Percentiles rank a stretch among this genome's conserved stretches.
phyloP scores from a whole-genome alignment of 2,888 invertebrate genomes.

The Volucella zonaria region DNA sequence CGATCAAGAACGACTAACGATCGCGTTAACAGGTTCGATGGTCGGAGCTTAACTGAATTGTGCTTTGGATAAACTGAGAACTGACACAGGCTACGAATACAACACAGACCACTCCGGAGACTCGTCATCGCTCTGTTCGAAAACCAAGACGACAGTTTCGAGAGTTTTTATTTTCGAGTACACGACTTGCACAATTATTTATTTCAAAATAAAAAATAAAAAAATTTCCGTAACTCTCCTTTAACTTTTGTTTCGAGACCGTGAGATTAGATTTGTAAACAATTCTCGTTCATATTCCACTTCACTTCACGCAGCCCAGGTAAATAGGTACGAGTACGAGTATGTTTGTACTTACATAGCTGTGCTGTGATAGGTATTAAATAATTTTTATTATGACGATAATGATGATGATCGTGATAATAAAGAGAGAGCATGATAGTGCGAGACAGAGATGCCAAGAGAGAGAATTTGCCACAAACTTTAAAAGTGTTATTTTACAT shows the following conservation, averaged over 20 bases:
- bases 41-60: constrained; percentile 78
- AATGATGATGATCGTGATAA: no score
- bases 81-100: constrained; percentile 50
- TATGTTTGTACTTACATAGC: no score
- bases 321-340: background rate
- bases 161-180: constrained; percentile 21
- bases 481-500: no score
- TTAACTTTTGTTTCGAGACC: constrained; percentile 7
- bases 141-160: constrained; percentile 14
- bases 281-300: constrained; percentile 5
- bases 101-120: no score
- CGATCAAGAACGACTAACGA: constrained; percentile 68
- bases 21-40: constrained; percentile 78
- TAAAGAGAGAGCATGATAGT: no score
- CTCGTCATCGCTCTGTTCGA: constrained; percentile 11
- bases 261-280: constrained; percentile 39
- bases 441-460: no score
- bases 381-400: no score
- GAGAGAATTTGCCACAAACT: no score
- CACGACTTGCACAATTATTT: constrained; percentile 3
- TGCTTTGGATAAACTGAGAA: constrained; percentile 49
- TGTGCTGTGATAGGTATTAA: no score
- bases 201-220: constrained; percentile 4
- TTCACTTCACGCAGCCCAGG: background rate
- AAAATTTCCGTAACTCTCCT: no score